Evolutionary conservation across 2,888 invertebrate genomes (phyloP).

Genomic region (Myathropa florea): DNA sequence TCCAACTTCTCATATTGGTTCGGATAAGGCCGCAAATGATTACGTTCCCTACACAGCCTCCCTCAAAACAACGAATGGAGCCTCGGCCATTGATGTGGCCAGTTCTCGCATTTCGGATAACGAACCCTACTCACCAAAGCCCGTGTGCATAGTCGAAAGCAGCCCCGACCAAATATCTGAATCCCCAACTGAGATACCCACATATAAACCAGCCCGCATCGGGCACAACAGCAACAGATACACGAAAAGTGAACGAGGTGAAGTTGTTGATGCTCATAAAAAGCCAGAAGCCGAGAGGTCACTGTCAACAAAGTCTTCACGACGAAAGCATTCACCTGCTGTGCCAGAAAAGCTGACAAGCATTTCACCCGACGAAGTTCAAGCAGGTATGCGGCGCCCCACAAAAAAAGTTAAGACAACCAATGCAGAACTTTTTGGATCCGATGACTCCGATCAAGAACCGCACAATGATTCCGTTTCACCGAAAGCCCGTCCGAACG

Average conservation of each 20-base stretch:
- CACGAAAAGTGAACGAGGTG: not conserved
- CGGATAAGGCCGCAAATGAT: constrained; percentile 16
- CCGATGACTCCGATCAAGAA: constrained; percentile 60
- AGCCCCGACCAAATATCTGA: constrained; percentile 53
- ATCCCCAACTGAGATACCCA: constrained; percentile 51
- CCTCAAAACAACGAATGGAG: constrained; percentile 19
- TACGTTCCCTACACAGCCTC: constrained; percentile 62
- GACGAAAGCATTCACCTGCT: constrained; percentile 31
- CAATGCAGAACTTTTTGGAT: constrained; percentile 53
- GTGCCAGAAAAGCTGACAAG: not conserved
- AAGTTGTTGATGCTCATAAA: not conserved
- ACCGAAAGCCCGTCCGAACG: not conserved
- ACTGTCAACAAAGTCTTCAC: not conserved
- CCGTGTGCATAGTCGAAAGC: constrained; percentile 5
- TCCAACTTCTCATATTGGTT: constrained; percentile 23
- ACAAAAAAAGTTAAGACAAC: constrained; percentile 3
- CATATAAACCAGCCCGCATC: constrained; percentile 63
- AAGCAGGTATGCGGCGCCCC: not conserved
- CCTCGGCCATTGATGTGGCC: constrained; percentile 7
- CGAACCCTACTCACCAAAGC: constrained; percentile 67
- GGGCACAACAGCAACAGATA: not conserved
- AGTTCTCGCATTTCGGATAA: constrained; percentile 22
- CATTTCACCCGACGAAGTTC: not conserved
- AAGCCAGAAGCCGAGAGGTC: not conserved
- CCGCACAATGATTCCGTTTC: not conserved